Conservation (phyloP, 2,797 vertebrate species). For the Protosalanx chinensis region DNA sequence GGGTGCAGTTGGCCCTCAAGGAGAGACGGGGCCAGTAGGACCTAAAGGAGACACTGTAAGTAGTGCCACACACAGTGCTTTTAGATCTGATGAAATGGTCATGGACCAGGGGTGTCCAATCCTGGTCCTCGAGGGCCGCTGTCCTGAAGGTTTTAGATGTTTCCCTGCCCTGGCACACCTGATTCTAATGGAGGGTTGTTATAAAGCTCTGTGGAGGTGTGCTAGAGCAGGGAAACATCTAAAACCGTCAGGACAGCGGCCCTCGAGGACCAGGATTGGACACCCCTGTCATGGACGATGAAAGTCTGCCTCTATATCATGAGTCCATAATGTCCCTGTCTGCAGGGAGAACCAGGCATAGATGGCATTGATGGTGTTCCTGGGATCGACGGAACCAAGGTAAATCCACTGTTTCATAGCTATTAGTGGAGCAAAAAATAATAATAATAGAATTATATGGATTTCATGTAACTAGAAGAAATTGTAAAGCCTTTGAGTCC, state of each 20-base stretch:
- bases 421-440: background rate
- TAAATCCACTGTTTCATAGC: slow-evolving; percentile 30
- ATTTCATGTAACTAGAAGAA: background rate
- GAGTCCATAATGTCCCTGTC: slow-evolving; percentile 23
- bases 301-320: background rate
- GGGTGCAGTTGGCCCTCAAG: slow-evolving; percentile 69
- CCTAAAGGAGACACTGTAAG: slow-evolving; percentile 73
- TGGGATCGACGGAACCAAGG: slow-evolving; percentile 71
- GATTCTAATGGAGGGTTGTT: too few relatives aligned
- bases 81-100: background rate
- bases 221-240: too few relatives aligned
- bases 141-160: too few relatives aligned
- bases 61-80: background rate
- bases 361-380: slow-evolving; percentile 67
- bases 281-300: too few relatives aligned
- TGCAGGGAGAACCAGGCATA: slow-evolving; percentile 67
- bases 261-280: too few relatives aligned
- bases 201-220: too few relatives aligned
- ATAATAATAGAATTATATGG: background rate
- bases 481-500: too few relatives aligned
- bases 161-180: too few relatives aligned
- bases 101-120: too few relatives aligned
- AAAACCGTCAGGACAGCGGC: too few relatives aligned
- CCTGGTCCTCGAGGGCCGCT: too few relatives aligned
- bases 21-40: slow-evolving; percentile 63